Evolutionary conservation across 2,113 vertebrate species (phyloP), one percentile per base, ranked within the genome.

Genomic region (Gorilla gorilla): DNA sequence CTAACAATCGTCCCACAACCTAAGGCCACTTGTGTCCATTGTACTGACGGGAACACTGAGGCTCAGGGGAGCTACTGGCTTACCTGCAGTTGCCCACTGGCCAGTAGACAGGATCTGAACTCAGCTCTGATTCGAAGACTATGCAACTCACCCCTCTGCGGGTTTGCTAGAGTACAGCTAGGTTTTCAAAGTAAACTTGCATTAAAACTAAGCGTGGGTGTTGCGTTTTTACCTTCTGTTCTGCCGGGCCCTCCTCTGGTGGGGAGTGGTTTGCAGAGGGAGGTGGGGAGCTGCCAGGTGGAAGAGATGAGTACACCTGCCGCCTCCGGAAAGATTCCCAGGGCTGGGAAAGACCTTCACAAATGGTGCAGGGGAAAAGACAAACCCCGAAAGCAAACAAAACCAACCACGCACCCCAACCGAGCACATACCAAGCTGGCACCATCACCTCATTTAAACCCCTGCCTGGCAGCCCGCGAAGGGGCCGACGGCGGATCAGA

Each of bases 401-500:
- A 79, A 25, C 40, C 11, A 25, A 27, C 22, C 2, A 3, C 0
- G 9, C 14, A 30, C 20, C 9, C 38, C 6, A 22, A 14, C 35
- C 2, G 2, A 1, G 1, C 25, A 35, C 18, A 3, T 18, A 25
- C n/a, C 61, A 40, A 40, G 40, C 45, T 17, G 2, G 75, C 16
- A 1, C 45, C 9, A 5, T 38, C 10, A 22, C 45, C 59, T 38
- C 8, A 0, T 5, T 9, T 18, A 78, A 78, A 18, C 45, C 10
- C n/a, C 45, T 3, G 17, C 57, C 27, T 43, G 38, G 78, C 6
- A 9, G 50, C 35, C 23, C 17, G 0, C 0, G 6, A 3, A 0
- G 0, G 25, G 55, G 8, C 11, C 1, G 0, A 61, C 1, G 27
- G 48, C 0, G 0, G 18, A 9, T n/a, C 0, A 20, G 59, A 38